Evolutionary conservation across 2,113 vertebrate species (phyloP), one percentile per base, ranked within the genome.

Genomic region (Xenopus borealis): DNA sequence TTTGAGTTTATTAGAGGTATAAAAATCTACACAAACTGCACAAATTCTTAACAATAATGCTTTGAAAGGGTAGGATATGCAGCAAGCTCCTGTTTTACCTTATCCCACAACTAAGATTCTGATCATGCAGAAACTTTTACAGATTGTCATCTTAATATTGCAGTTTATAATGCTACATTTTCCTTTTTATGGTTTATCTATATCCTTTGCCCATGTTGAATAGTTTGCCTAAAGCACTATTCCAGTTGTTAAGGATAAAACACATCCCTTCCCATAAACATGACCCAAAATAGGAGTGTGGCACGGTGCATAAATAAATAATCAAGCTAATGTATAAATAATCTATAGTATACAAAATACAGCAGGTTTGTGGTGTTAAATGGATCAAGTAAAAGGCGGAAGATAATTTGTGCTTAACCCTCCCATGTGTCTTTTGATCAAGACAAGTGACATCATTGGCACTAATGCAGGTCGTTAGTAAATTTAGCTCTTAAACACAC

Each of bases 391-490:
- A 17, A 0, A 11, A 75, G 79, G 75, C 50, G 66, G 75, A 78
- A 83, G 79, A 81, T 86, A 82, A 87, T 86, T 81, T 82, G 78
- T 47, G 67, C 72, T 80, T 82, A 79, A 13, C 44, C 78, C 27
- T 77, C 78, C 79, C 72, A 2, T 71, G 83, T 79, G 83, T 27
- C 19, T 80, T 81, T 80, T 0, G 1, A 82, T 86, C 80, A 82
- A 82, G 81, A 63, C 1, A 0, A 17, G 50, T 80, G 79, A 69
- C 80, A 62, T 71, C 20, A 19, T 61, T 72, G 82, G 66, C 55
- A 75, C 46, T 71, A 81, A 84, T 83, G 76, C 75, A 84, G 80
- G 81, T 72, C 30, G 7, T 77, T 80, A 83, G 79, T 68, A 78
- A 76, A 80, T 79, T 84, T 75, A 75, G 72, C 78, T 67, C 79